These are phyloP conservation scores for Habropoda laboriosa DNA, from an alignment of 1,140 invertebrate species.

Conservation along the genomic window DNA sequence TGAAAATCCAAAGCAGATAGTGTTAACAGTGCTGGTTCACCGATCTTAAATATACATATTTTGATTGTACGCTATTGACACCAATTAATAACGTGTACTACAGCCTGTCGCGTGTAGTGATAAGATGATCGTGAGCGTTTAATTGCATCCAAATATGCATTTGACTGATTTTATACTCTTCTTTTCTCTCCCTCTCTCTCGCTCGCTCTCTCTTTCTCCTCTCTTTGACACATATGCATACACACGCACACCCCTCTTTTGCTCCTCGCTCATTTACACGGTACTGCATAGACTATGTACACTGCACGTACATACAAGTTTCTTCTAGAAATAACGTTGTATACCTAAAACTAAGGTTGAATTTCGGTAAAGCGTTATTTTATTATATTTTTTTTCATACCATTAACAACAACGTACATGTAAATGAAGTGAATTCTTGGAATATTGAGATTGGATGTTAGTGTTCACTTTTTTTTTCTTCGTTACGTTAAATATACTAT, in stretches of 20 bases:
- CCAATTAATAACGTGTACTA: slow-evolving; percentile 51
- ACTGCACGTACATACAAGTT: slow-evolving; percentile 76
- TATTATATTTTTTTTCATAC: slow-evolving; percentile 74
- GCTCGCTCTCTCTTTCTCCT: not conserved
- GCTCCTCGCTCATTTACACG: slow-evolving; percentile 44
- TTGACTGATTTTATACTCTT: slow-evolving; percentile 53
- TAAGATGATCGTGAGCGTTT: slow-evolving; percentile 70
- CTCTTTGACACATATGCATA: not conserved
- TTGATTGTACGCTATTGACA: slow-evolving; percentile 69
- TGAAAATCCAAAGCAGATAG: slow-evolving; percentile 51
- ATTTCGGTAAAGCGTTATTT: slow-evolving; percentile 80
- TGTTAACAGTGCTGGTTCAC: slow-evolving; percentile 50
- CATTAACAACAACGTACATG: slow-evolving; percentile 79
- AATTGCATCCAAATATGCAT: slow-evolving; percentile 61
- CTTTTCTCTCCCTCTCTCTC: too few relatives aligned
- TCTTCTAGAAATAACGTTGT: slow-evolving; percentile 76
- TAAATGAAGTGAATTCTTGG: slow-evolving; percentile 79
- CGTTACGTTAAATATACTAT: slow-evolving; percentile 75
- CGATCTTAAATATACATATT: slow-evolving; percentile 64
- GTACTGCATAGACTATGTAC: slow-evolving; percentile 71
- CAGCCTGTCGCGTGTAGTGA: slow-evolving; percentile 59
- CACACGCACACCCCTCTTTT: slow-evolving; percentile 2
- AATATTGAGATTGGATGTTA: slow-evolving; percentile 79
- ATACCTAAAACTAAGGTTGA: slow-evolving; percentile 77
- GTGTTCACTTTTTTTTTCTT: slow-evolving; percentile 57